Percentiles rank a stretch among this genome's conserved stretches.
phyloP scores from a whole-genome alignment of 2,797 vertebrate species.

The Oophaga sylvatica region DNA sequence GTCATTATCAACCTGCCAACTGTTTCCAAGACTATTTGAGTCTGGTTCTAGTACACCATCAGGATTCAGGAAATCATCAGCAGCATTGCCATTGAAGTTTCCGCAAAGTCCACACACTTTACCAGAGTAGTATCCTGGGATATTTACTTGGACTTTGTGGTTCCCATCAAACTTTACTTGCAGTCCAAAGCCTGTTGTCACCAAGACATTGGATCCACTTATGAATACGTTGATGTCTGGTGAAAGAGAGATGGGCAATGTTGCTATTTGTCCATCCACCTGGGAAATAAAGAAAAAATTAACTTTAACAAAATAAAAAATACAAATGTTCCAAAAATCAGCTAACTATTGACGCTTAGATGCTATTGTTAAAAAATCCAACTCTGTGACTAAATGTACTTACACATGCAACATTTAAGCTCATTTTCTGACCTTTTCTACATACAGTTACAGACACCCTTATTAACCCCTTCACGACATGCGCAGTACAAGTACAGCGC shows the following conservation, averaged over 20 bases:
- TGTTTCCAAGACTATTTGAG: constrained; percentile 69
- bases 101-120: constrained; percentile 72
- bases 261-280: constrained; percentile 65
- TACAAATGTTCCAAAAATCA: no score
- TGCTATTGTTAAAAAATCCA: no score
- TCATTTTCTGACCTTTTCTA: no score
- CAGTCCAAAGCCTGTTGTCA: constrained; percentile 65
- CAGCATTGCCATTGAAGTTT: constrained; percentile 67
- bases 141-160: constrained; percentile 67
- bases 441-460: neutral
- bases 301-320: neutral
- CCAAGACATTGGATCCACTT: constrained; percentile 65
- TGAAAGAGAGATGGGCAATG: constrained; percentile 59
- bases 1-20: constrained; percentile 70
- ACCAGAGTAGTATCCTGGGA: constrained; percentile 63
- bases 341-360: no score
- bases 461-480: no score
- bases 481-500: no score
- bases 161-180: constrained; percentile 69
- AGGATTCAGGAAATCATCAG: constrained; percentile 70
- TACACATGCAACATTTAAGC: no score
- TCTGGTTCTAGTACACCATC: constrained; percentile 67
- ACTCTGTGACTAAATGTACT: no score
- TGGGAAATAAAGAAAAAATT: constrained; percentile 10
- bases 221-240: constrained; percentile 58